Evolutionary conservation across 2,113 vertebrate species (phyloP), one percentile per base, ranked within the genome.

Genomic region (Callocephalon fimbriatum): DNA sequence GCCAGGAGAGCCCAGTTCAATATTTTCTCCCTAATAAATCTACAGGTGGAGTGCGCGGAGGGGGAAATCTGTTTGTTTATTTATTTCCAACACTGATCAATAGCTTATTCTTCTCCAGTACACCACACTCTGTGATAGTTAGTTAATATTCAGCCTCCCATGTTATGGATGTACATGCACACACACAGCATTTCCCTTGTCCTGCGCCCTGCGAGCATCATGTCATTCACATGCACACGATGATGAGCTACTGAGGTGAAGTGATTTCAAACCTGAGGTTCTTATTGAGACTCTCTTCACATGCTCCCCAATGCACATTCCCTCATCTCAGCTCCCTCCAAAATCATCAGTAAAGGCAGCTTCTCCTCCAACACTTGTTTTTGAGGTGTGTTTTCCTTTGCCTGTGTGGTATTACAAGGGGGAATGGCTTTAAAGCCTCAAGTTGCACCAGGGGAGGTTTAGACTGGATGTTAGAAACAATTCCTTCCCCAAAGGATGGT

Each of bases 1-100:
- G 96, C 88, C 65, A 86, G 96, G 98, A 98, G 97, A 97, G 97
- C 90, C 88, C 94, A 87, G 82, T 88, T 96, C 96, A 94, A 97
- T 96, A 98, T 95, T 97, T 97, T 81, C 86, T 89, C 71, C 88
- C 86, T 65, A 80, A 89, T 76, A 96, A 96, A 98, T 98, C 98
- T 97, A 98, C 94, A 97, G 94, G 93, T 94, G 91, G 80, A 31
- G 88, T 13, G 56, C 66, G 48, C 35, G 68, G 51, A 66, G 61
- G 26, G 48, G 26, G 20, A 38, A 38, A 50, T 51, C 32, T 40
- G 58, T 58, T 85, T 92, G 40, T 95, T 82, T 82, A 47, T 91
- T 95, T 96, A 81, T 96, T 85, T 95, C 95, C 47, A 27, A 48
- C 48, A 11, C 22, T 7, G 2, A 96, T 97, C 93, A 15, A 95